Evolutionary conservation across 2,888 invertebrate genomes (phyloP), one percentile per base, ranked within the genome.

Genomic region (Brachyopa scutellaris): DNA sequence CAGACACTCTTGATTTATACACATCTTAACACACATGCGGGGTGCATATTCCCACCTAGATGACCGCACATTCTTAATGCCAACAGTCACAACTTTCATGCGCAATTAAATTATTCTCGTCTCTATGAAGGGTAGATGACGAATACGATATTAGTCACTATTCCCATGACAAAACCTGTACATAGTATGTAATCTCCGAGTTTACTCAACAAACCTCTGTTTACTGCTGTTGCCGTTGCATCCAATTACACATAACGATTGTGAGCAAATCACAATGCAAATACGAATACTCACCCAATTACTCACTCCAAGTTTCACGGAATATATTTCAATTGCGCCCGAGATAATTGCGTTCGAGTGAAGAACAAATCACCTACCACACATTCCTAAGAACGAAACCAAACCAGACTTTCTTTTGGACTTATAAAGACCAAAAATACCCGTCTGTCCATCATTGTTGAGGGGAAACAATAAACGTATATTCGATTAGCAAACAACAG

Each of bases 221-320:
- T 13, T n/a, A n/a, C n/a, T n/a, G n/a, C n/a, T n/a, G n/a, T n/a
- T n/a, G n/a, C 15, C 5, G n/a, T 21, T 51, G 31, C 72, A 53
- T 36, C 11, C 59, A 38, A 33, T 59, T 29, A n/a, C 47, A 47
- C 36, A 15, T 31, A 13, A 17, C 7, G 17, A 8, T 6, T 21
- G 11, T 40, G 31, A 38, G 49, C 33, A 49, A 73, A 69, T 74
- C 23, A 47, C n/a, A n/a, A n/a, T n/a, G n/a, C n/a, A n/a, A n/a
- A n/a, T n/a, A 38, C 53, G 4, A 55, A 55, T 49, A 77, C 70
- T 70, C 76, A 77, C 47, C 66, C 66, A 66, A 82, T 82, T 82
- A 66, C 82, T 77, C 82, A 82, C 38, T 26, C 15, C 62, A 31
- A 64, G 36, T 76, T 76, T 23, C 45, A 51, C 17, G 40, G 59